Evolutionary conservation across 2,888 invertebrate genomes (phyloP).

Genomic region (Campoplex nolae): DNA sequence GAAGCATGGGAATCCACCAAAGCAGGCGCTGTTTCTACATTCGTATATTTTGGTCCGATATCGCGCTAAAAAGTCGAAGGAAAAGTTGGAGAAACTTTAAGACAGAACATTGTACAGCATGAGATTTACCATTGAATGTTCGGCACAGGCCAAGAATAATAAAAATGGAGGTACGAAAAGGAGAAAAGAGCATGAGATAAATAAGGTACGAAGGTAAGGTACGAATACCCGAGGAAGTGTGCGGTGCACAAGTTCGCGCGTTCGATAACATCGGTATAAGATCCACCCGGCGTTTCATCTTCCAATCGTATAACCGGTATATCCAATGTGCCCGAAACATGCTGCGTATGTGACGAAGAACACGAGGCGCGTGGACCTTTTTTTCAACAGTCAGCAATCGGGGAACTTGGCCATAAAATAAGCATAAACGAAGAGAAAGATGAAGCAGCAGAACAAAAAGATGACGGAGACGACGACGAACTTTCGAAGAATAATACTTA

Average conservation of each 20-base stretch:
- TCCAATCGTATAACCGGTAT: conserved; percentile 75
- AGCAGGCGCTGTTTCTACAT: background rate
- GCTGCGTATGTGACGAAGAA: conserved; percentile 50
- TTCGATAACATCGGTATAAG: conserved; percentile 76
- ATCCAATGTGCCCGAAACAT: conserved; percentile 39
- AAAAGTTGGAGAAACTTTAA: conserved; percentile 6
- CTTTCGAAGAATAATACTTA: conserved; percentile 56
- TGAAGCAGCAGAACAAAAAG: conserved; percentile 6
- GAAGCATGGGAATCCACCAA: conserved; percentile 16
- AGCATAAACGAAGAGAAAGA: conserved; percentile 32
- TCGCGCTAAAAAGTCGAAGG: conserved; percentile 28
- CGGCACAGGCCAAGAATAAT: conserved; percentile 16
- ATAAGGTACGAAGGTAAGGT: conserved; percentile 19
- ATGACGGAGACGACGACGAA: conserved; percentile 30
- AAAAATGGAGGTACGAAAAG: conserved; percentile 19
- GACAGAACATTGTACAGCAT: conserved; percentile 14
- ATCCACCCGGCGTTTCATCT: conserved; percentile 57
- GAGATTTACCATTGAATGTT: conserved; percentile 34
- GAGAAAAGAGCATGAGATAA: conserved; percentile 18
- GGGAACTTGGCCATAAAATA: conserved; percentile 21
- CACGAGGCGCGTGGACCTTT: conserved; percentile 53
- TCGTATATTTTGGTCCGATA: conserved; percentile 21
- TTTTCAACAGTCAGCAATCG: conserved; percentile 9
- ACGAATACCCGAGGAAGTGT: conserved; percentile 58
- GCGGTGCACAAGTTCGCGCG: conserved; percentile 67